These are phyloP conservation scores for Darwinula stevensoni DNA, from an alignment of 2,888 invertebrate species.

Conservation along the genomic window DNA sequence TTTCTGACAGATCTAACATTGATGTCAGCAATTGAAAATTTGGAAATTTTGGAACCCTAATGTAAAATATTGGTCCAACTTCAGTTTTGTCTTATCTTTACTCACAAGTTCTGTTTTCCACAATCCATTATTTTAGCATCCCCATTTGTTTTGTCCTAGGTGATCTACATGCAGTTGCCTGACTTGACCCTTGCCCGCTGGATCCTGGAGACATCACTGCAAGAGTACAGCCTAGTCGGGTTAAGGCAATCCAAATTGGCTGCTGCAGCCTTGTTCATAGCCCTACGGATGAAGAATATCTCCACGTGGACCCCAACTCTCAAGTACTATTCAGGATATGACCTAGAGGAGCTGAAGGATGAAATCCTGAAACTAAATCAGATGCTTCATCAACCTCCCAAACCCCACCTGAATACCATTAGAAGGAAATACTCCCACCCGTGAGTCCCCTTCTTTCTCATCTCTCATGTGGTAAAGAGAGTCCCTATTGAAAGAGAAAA, in stretches of 20 bases:
- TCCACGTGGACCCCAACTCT: conserved; percentile 41
- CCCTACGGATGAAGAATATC: conserved; percentile 49
- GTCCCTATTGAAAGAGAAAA: background rate
- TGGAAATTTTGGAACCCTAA: no score
- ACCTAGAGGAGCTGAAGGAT: conserved; percentile 35
- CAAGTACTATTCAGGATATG: conserved; percentile 51
- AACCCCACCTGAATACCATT: conserved; percentile 50
- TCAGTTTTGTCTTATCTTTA: no score
- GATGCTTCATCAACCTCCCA: conserved; percentile 41
- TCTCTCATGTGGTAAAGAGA: no score
- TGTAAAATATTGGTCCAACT: no score
- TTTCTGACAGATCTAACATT: no score
- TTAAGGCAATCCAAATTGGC: conserved; percentile 68
- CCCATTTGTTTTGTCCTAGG: no score
- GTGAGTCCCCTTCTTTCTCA: conserved; percentile 18
- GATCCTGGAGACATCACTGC: conserved; percentile 67
- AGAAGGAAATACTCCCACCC: conserved; percentile 77
- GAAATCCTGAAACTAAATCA: conserved; percentile 40
- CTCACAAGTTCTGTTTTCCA: no score
- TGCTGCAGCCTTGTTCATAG: conserved; percentile 55
- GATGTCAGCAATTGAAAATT: no score
- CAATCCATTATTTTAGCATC: no score
- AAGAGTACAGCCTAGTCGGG: conserved; percentile 56
- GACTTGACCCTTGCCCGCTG: conserved; percentile 83
- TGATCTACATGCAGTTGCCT: no score